These are phyloP conservation scores for Chrysomela aeneicollis DNA, from an alignment of 2,888 invertebrate genomes.

Conservation along the genomic window DNA sequence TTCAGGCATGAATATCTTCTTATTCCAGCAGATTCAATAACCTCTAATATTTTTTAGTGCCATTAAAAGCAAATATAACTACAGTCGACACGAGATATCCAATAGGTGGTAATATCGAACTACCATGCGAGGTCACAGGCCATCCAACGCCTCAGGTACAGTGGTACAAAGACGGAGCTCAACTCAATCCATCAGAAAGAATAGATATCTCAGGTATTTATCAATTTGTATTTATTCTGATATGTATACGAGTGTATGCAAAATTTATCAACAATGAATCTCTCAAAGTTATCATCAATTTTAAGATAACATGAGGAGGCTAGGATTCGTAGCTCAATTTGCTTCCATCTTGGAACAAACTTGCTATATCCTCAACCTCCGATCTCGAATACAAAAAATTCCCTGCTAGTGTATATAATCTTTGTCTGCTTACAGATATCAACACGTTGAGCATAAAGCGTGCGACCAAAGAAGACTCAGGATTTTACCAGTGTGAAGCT, in stretches of 20 bases:
- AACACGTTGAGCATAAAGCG: conserved; percentile 74
- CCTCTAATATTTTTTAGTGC: conserved; percentile 61
- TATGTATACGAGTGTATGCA: not conserved
- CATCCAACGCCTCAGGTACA: conserved; percentile 77
- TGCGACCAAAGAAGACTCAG: conserved; percentile 75
- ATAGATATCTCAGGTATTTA: conserved; percentile 71
- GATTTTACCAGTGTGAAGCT: conserved; percentile 85
- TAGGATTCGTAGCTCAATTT: too few species aligned
- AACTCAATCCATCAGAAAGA: conserved; percentile 66
- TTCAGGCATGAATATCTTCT: conserved; percentile 13
- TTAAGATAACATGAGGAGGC: too few species aligned
- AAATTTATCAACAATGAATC: too few species aligned
- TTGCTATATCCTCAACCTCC: too few species aligned
- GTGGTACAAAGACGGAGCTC: conserved; percentile 82
- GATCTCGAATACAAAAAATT: too few species aligned
- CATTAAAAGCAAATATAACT: conserved; percentile 72
- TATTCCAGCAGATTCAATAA: conserved; percentile 4
- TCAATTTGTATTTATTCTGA: not conserved
- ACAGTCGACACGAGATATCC: conserved; percentile 67
- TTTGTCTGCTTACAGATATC: conserved; percentile 64
- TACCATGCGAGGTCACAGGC: conserved; percentile 81
- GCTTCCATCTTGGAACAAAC: too few species aligned
- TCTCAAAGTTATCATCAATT: too few species aligned
- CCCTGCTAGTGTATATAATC: too few species aligned
- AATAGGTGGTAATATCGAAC: conserved; percentile 72